Evolutionary conservation across 2,113 vertebrate genomes (phyloP).

Genomic region (Cettia cetti): DNA sequence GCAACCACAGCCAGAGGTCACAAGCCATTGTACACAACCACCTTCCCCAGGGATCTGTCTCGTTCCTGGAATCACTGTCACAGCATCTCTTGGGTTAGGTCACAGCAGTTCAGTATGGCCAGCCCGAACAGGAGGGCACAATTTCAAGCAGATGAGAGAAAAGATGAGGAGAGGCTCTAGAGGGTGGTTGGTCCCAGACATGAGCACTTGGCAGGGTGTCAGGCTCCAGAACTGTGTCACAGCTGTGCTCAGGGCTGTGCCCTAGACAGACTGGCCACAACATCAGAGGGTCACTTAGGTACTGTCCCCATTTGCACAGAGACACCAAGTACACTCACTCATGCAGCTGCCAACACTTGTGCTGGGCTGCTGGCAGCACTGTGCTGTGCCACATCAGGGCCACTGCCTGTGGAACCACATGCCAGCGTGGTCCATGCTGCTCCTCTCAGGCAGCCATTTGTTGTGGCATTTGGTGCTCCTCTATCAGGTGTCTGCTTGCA

Average conservation of each 20-base stretch:
- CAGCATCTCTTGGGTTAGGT: background rate
- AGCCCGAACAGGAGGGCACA: background rate
- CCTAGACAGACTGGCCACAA: background rate
- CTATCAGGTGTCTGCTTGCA: background rate
- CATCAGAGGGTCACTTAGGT: background rate
- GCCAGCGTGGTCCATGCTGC: background rate
- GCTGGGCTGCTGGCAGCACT: background rate
- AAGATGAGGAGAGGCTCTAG: background rate
- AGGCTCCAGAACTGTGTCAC: background rate
- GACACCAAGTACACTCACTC: background rate
- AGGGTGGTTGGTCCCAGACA: background rate
- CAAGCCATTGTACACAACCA: background rate
- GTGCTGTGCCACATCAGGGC: background rate
- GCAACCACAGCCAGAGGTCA: constrained; percentile 43
- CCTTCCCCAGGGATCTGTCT: constrained; percentile 7
- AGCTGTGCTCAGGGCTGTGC: background rate
- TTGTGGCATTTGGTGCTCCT: background rate
- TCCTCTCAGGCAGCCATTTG: background rate
- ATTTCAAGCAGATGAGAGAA: background rate
- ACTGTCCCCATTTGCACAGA: background rate
- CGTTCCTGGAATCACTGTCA: constrained; percentile 48
- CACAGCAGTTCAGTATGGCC: background rate
- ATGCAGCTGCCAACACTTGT: background rate
- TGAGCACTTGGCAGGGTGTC: background rate
- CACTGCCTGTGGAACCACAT: background rate